Evolutionary conservation across 2,888 invertebrate species (phyloP), one percentile per base, ranked within the genome.

Genomic region (Argyra leucocephala): DNA sequence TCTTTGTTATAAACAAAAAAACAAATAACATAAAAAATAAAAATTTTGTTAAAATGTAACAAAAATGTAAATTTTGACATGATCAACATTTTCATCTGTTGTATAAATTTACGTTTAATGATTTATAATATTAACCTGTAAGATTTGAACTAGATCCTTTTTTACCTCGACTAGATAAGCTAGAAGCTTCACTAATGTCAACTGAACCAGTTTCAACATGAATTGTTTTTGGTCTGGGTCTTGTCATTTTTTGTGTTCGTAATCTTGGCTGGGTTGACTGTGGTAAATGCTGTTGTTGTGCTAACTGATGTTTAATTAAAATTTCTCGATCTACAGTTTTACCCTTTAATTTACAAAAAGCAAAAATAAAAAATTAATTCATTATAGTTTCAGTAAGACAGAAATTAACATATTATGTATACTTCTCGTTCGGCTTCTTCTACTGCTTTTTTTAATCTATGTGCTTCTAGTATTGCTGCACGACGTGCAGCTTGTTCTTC

Each of bases 401-500:
- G n/a, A n/a, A 22, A 22, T 9, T 31, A 15, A 10, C 2, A 59
- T 1, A 4, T 3, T 21, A 60, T 9, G 57, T 22, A 63, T 72
- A 90, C 90, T 84, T 92, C 92, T 76, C 91, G 81, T 78, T 93
- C 92, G 24, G 93, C 93, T 81, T 94, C 93, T 77, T 95, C 94
- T 69, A 92, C 87, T 65, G 92, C 91, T 80, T 96, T 96, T 78
- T 96, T 93, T 72, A 94, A 83, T 80, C 94, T 91, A 81, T 96
- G 93, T 79, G 94, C 92, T 75, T 94, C 93, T 72, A 96, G 85
- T 75, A 97, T 97, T 70, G 86, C 86, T 70, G 93, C 90, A 65
- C 96, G 82, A 67, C 95, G 83, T n/a, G 89, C 85, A 73, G 88
- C 88, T 78, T 96, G 96, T 74, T 96, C 95, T 73, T 91, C 88